phyloP scores from a whole-genome alignment of 2,888 invertebrate species.

The Oligia latruncula region DNA sequence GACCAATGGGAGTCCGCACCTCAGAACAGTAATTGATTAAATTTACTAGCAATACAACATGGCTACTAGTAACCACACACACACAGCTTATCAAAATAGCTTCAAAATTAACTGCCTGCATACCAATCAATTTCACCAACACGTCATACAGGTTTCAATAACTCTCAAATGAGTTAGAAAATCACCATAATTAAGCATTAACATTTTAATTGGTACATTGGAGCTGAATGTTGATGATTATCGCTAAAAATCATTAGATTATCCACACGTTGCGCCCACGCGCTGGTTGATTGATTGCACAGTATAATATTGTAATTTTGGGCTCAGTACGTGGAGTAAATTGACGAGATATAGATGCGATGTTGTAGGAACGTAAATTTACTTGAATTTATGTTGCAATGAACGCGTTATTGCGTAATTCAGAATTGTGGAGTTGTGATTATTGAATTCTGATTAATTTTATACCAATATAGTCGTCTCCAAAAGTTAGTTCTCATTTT shows the following conservation, averaged over 20 bases:
- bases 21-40: background rate
- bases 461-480: too few relatives aligned
- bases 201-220: conserved; percentile 51
- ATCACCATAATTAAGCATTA: conserved; percentile 30
- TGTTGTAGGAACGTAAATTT: conserved; percentile 5
- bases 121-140: conserved; percentile 22
- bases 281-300: conserved; percentile 59
- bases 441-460: background rate
- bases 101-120: conserved; percentile 18
- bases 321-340: conserved; percentile 7
- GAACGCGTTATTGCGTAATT: background rate
- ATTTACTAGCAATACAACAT: background rate
- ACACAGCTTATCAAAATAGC: background rate
- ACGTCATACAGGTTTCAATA: conserved; percentile 15
- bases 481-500: too few relatives aligned
- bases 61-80: background rate
- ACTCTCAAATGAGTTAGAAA: conserved; percentile 39
- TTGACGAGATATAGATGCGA: conserved; percentile 46
- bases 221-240: conserved; percentile 56
- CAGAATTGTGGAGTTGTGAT: background rate
- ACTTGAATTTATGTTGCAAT: conserved; percentile 28
- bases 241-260: conserved; percentile 60
- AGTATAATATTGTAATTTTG: conserved; percentile 56
- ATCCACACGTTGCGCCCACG: conserved; percentile 56
- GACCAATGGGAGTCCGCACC: background rate